These are phyloP conservation scores for Hyles lineata DNA, from an alignment of 2,888 invertebrate genomes.

Conservation along the genomic window DNA sequence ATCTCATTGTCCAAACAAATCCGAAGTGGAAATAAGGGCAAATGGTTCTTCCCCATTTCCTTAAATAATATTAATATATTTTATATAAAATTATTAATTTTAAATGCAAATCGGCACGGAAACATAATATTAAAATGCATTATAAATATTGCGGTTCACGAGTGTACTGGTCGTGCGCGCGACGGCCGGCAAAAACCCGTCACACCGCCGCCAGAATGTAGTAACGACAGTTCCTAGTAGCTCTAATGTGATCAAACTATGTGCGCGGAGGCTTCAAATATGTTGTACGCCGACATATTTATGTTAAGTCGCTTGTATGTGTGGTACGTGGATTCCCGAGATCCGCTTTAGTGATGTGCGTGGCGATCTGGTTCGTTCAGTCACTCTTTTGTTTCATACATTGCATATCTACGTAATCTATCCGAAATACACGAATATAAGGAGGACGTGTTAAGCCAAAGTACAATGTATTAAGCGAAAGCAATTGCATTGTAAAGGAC, in stretches of 20 bases:
- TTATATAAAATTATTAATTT: too few species aligned
- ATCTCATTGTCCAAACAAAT: too few species aligned
- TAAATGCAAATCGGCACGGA: neutral
- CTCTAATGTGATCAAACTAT: constrained; percentile 61
- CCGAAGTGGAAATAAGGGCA: too few species aligned
- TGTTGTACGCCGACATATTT: constrained; percentile 60
- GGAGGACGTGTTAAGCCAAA: too few species aligned
- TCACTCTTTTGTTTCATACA: neutral
- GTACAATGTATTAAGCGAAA: too few species aligned
- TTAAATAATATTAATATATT: too few species aligned
- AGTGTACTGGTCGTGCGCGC: neutral
- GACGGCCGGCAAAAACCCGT: neutral
- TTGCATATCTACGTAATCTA: neutral
- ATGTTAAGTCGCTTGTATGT: constrained; percentile 43
- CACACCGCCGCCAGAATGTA: constrained; percentile 36
- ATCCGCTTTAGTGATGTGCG: constrained; percentile 9
- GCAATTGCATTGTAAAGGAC: too few species aligned
- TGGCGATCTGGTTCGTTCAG: neutral
- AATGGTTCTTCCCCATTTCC: too few species aligned
- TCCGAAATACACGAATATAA: too few species aligned
- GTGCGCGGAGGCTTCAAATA: constrained; percentile 60
- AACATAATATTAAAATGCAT: neutral
- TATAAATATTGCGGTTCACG: neutral
- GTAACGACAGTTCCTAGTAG: constrained; percentile 57
- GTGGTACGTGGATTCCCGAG: constrained; percentile 33